A percentile compares a stretch with the other conserved stretches of the same genome.
phyloP scores from a whole-genome alignment of 2,113 vertebrate genomes.

The Sula dactylatra region DNA sequence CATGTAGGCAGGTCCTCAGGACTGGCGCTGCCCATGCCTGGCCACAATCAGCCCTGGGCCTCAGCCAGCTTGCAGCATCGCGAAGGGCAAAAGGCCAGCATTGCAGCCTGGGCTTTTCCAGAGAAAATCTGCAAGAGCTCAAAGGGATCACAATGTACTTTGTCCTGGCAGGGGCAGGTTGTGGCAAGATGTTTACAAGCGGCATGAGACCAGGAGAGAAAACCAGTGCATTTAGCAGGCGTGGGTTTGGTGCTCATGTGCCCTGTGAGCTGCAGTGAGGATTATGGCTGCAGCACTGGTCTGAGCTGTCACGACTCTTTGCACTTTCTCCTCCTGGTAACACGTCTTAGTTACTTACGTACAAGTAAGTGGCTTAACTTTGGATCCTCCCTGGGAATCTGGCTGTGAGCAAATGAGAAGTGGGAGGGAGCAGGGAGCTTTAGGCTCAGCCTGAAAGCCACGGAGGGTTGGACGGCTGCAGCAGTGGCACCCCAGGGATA shows the following conservation, averaged over 20 bases:
- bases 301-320: background rate
- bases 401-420: background rate
- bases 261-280: background rate
- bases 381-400: background rate
- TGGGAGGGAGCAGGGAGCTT: background rate
- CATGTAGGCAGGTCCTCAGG: background rate
- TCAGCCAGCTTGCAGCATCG: background rate
- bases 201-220: background rate
- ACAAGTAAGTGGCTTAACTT: background rate
- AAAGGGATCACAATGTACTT: background rate
- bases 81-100: rapidly evolving
- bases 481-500: background rate
- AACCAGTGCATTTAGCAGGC: background rate
- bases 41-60: background rate
- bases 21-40: background rate
- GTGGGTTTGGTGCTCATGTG: background rate
- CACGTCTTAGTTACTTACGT: rapidly evolving
- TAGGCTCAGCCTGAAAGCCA: background rate
- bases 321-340: background rate
- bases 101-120: background rate
- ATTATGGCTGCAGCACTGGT: background rate
- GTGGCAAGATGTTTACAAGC: background rate
- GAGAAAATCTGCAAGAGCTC: background rate
- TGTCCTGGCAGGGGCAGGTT: background rate
- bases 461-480: rapidly evolving